Base-by-base conservation (phyloP, 2,888 invertebrate genomes). In the Herminia tarsipennalis region DNA sequence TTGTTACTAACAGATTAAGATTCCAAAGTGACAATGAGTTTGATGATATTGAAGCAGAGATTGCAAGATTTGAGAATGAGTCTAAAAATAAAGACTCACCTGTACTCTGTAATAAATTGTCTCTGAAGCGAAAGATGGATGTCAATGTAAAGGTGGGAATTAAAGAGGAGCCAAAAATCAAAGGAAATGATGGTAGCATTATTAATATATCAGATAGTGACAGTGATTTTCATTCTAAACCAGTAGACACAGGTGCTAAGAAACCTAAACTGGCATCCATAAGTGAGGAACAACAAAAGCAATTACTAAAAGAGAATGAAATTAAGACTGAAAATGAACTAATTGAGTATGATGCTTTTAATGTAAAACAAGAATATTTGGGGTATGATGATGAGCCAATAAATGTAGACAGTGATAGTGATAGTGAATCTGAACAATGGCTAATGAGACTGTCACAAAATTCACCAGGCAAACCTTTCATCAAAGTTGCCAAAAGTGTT, bases 381-480 rank as follows among this genome's bases (percentile, higher is more conserved):
- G 79, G 77, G 16, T 81, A 82, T 76, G 83, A 87, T 69, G 83
- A 87, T 69, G 86, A 83, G 56, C 69, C 75, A 27, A 83, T 87
- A 57, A 63, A 70, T 57, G 70, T 89, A 37, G 33, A 44, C 34
- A 84, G 83, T 70, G 88, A 92, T 21, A 92, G 90, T 70, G 92
- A 92, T 35, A 93, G 92, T 72, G 92, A 92, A 60, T 87, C 90
- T 37, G 89, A 92, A 38, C 78, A 92, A 40, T 92, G 93, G 83
- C 83, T 86, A 10, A 67, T 84, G 30, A 89, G 93, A 30, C 88
- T 94, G 25, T 88, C 94, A 1, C 93, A 93, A 70, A 87, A 77
- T 55, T 85, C 90, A 50, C 85, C 88, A 12, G 80, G 81, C 2
- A 88, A 88, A 61, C 81, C 85, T 20, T 82, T 86, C 40, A 67